Evolutionary conservation across 92 coral and sea anemone species (phyloP).

Genomic region (Zoanthus solanderi): DNA sequence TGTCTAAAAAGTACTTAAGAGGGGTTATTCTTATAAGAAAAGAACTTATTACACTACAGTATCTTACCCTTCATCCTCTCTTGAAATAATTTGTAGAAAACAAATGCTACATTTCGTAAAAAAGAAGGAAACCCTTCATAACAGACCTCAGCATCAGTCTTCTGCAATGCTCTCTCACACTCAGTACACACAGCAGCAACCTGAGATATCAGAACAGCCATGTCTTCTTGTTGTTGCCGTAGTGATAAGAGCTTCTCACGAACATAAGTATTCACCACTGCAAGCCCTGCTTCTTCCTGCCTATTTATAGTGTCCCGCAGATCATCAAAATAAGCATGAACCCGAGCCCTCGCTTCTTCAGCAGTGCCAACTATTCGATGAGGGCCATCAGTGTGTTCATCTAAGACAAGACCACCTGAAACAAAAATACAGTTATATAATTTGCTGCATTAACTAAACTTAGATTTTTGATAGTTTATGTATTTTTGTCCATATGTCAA

Average conservation of each 20-base stretch:
- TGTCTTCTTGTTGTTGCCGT: slow-evolving; percentile 98
- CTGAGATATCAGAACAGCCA: slow-evolving; percentile 95
- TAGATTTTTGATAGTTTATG: too few species aligned
- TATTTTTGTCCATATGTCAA: too few species aligned
- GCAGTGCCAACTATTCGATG: slow-evolving; percentile 84
- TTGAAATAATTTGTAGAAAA: too few species aligned
- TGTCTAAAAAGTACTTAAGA: too few species aligned
- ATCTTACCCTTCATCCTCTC: too few species aligned
- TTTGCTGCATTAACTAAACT: too few species aligned
- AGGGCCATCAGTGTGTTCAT: slow-evolving; percentile 68
- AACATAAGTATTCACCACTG: slow-evolving; percentile 94
- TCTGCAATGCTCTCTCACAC: slow-evolving; percentile 92
- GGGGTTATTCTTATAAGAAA: too few species aligned
- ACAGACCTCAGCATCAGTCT: slow-evolving; percentile 94
- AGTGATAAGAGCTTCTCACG: slow-evolving; percentile 92
- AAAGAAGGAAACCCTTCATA: not conserved
- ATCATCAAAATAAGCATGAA: slow-evolving; percentile 96
- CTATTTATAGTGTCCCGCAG: slow-evolving; percentile 95
- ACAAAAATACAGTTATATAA: too few species aligned
- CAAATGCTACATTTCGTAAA: too few species aligned
- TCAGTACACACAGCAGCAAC: slow-evolving; percentile 91
- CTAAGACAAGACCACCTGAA: slow-evolving; percentile 80
- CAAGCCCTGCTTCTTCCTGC: slow-evolving; percentile 98
- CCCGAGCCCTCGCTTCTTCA: slow-evolving; percentile 88
- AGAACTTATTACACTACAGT: too few species aligned